These are phyloP conservation scores for Chionomys nivalis DNA, from an alignment of 2,113 vertebrate species.

Conservation along the genomic window DNA sequence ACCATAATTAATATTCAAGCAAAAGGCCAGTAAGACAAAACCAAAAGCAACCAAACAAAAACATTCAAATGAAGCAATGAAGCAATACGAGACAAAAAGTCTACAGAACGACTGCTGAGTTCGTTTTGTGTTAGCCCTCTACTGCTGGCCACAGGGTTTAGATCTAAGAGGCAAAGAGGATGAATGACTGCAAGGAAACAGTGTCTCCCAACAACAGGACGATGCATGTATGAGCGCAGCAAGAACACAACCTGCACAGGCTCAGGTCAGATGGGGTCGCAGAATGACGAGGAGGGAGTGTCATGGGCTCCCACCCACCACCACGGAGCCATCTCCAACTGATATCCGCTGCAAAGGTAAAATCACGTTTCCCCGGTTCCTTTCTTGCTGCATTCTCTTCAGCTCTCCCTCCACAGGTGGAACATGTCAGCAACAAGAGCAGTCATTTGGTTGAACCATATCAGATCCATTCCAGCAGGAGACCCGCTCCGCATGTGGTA, in stretches of 20 bases:
- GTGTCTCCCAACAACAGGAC: neutral
- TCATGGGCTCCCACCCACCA: neutral
- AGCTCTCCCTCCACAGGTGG: accelerated
- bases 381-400: neutral
- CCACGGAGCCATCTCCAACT: neutral
- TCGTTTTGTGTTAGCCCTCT: neutral
- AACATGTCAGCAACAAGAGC: accelerated
- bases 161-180: neutral
- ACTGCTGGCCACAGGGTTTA: neutral
- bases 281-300: neutral
- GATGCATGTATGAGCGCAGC: neutral
- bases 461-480: neutral
- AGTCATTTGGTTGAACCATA: accelerated
- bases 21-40: neutral
- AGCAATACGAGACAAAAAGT: neutral
- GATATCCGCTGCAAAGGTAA: neutral
- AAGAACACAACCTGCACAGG: neutral
- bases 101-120: neutral
- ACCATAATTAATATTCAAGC: neutral
- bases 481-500: neutral
- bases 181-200: neutral
- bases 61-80: neutral
- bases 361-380: neutral
- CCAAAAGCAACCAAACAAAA: neutral
- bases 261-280: neutral